Evolutionary conservation across 2,797 vertebrate genomes (phyloP).

Genomic region (Hypotaenidia okinawae): DNA sequence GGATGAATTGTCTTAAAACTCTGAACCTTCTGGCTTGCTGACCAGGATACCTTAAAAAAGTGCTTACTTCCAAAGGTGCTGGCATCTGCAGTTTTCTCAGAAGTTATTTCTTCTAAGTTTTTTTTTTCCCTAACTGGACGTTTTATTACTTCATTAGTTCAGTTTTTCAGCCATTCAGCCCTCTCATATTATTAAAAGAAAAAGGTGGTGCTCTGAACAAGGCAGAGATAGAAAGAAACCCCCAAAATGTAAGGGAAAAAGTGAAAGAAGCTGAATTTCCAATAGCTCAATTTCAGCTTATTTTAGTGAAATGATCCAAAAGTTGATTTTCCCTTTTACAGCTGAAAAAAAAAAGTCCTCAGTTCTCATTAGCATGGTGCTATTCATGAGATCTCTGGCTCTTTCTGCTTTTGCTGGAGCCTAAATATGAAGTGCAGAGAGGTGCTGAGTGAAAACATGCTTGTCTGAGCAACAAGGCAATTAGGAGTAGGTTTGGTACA

Average conservation of each 20-base stretch:
- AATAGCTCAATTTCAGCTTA: not conserved
- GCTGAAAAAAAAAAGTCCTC: too few species aligned
- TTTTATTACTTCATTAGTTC: not conserved
- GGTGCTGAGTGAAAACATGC: not conserved
- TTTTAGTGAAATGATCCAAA: not conserved
- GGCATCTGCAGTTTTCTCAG: not conserved
- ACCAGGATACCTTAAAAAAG: not conserved
- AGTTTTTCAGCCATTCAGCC: not conserved
- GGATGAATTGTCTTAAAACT: not conserved
- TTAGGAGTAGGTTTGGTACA: not conserved
- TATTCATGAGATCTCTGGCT: not conserved
- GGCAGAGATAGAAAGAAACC: not conserved
- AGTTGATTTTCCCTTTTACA: not conserved
- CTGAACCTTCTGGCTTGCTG: not conserved
- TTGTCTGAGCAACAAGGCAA: not conserved
- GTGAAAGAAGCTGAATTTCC: not conserved
- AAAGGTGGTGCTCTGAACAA: not conserved
- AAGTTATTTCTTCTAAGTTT: not conserved
- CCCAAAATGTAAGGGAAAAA: accelerated
- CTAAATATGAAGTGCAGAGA: not conserved
- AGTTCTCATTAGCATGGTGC: not conserved
- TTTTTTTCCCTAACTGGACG: not conserved
- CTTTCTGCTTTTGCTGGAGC: not conserved
- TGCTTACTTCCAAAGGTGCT: not conserved
- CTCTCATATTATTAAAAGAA: not conserved